Percentiles rank a stretch among this genome's conserved stretches.
Evolutionary conservation across 2,888 invertebrate species (phyloP).

Genomic region (Heliconius charithonia): DNA sequence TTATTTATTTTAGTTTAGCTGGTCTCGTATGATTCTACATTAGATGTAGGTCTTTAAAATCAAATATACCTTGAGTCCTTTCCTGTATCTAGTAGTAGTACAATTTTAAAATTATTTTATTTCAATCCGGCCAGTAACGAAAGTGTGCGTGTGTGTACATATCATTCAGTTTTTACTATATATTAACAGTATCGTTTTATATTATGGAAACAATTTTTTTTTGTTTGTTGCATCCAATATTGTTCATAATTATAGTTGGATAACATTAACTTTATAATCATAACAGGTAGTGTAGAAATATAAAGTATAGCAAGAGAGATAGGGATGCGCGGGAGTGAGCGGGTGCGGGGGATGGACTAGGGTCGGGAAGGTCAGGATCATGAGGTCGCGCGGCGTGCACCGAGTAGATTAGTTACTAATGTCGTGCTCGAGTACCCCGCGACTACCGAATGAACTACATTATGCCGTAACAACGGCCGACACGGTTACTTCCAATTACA

Average conservation of each 20-base stretch:
- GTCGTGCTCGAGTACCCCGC: slow-evolving; percentile 58
- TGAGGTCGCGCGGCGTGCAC: slow-evolving; percentile 63
- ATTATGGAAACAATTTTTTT: not conserved
- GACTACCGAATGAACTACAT: slow-evolving; percentile 50
- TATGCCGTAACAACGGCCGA: slow-evolving; percentile 44
- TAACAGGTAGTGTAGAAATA: slow-evolving; percentile 34
- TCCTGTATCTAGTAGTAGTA: no score
- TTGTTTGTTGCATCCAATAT: not conserved
- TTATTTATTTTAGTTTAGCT: no score
- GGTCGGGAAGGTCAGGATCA: slow-evolving; percentile 58
- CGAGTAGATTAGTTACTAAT: slow-evolving; percentile 57
- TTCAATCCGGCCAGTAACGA: no score
- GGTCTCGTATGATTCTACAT: no score
- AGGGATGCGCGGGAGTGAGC: slow-evolving; percentile 47
- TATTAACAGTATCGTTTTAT: no score
- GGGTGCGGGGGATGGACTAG: slow-evolving; percentile 43
- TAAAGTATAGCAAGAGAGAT: slow-evolving; percentile 42
- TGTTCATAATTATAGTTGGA: not conserved
- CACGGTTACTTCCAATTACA: slow-evolving; percentile 45
- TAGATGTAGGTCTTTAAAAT: no score
- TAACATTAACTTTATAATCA: not conserved
- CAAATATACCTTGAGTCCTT: no score
- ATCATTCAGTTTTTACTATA: no score
- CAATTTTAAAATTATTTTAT: no score
- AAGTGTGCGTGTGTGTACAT: no score